These are phyloP conservation scores for Pomacea canaliculata DNA, from an alignment of 2,888 invertebrate species.

Conservation along the genomic window DNA sequence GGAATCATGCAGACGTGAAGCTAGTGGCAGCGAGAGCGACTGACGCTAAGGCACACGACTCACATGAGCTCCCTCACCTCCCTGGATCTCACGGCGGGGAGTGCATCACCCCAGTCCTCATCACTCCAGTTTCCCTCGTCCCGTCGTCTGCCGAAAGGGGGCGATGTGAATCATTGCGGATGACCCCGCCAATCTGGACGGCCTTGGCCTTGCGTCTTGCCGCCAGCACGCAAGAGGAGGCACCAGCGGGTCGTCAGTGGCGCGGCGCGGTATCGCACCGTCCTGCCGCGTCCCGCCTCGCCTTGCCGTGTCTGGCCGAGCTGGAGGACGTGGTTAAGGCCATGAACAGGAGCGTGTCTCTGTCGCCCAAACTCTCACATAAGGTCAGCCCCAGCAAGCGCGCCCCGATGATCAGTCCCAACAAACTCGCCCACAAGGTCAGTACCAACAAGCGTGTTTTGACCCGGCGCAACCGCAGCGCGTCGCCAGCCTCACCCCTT, in stretches of 20 bases:
- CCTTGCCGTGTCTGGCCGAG: neutral
- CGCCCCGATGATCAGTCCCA: no score
- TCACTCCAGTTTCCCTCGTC: neutral
- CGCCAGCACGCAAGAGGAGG: neutral
- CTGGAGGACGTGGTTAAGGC: neutral
- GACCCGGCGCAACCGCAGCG: neutral
- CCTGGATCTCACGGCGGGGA: no score
- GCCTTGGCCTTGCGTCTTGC: conserved; percentile 13
- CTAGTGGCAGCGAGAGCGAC: no score
- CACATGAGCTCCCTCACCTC: no score
- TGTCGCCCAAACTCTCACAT: neutral
- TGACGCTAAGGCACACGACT: no score
- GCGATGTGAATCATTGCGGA: neutral
- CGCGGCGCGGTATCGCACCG: neutral
- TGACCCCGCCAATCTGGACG: conserved; percentile 24
- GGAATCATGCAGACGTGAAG: no score
- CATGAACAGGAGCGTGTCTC: conserved; percentile 4
- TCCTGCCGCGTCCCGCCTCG: neutral
- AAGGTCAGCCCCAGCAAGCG: conserved; percentile 7
- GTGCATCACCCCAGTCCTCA: neutral
- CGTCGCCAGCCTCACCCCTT: neutral
- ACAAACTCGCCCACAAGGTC: neutral
- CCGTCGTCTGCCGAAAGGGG: neutral
- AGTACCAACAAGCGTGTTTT: neutral
- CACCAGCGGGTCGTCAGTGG: neutral